These are phyloP conservation scores for Drosophila biarmipes DNA, from an alignment of 1,140 invertebrate species.

Conservation along the genomic window DNA sequence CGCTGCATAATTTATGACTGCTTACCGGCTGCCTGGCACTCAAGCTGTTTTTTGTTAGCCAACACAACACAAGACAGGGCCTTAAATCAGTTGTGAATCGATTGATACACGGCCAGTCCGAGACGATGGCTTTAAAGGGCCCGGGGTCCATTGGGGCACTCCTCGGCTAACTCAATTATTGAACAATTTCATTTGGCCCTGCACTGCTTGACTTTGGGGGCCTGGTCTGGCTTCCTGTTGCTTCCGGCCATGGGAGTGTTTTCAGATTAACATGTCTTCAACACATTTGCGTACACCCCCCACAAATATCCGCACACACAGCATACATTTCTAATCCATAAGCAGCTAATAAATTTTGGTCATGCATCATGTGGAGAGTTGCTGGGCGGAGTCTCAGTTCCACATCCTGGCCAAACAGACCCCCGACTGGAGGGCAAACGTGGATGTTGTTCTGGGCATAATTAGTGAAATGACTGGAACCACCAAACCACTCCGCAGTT, in stretches of 20 bases:
- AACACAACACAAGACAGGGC: constrained; percentile 20
- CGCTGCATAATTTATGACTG: constrained; percentile 82
- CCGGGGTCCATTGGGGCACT: constrained; percentile 26
- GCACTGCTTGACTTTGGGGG: constrained; percentile 31
- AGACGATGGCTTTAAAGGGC: constrained; percentile 54
- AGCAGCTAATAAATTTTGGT: constrained; percentile 71
- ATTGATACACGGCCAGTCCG: constrained; percentile 49
- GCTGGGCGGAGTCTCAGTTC: constrained; percentile 4
- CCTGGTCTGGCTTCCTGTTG: constrained; percentile 39
- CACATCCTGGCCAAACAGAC: constrained; percentile 8
- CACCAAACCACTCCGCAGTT: constrained; percentile 24
- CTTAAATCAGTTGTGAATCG: constrained; percentile 59
- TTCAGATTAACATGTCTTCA: constrained; percentile 64
- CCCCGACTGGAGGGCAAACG: constrained; percentile 20
- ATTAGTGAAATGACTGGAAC: constrained; percentile 45
- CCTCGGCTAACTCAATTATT: constrained; percentile 71
- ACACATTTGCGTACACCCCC: constrained; percentile 23
- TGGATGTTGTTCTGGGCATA: constrained; percentile 32
- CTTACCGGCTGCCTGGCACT: constrained; percentile 62
- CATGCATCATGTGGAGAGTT: constrained; percentile 46
- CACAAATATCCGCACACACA: not conserved
- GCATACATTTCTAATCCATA: constrained; percentile 25
- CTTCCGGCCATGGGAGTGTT: constrained; percentile 52
- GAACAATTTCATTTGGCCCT: constrained; percentile 68
- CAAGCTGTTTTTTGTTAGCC: constrained; percentile 50